phyloP scores from a whole-genome alignment of 2,888 invertebrate species.

The Drosophila buzzatii region DNA sequence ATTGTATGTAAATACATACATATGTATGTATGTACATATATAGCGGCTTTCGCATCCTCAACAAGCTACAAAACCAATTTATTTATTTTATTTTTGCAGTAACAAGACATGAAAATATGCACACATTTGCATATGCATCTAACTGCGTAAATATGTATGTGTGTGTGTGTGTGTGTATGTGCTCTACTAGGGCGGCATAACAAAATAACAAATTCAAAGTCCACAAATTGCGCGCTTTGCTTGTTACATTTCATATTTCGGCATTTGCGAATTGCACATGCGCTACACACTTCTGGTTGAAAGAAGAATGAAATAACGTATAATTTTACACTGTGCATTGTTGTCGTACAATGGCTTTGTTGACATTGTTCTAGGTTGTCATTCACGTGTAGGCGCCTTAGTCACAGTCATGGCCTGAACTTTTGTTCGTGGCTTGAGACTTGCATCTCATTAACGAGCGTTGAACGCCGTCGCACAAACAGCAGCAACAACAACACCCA shows the following conservation, averaged over 20 bases:
- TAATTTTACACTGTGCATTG: constrained; percentile 16
- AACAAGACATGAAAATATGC: neutral
- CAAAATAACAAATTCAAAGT: constrained; percentile 78
- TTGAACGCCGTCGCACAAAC: constrained; percentile 47
- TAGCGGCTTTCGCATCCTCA: neutral
- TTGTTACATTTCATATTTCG: constrained; percentile 26
- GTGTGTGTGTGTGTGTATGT: neutral
- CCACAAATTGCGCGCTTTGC: constrained; percentile 59
- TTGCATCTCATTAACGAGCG: constrained; percentile 75
- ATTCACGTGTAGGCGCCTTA: constrained; percentile 44
- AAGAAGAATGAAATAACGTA: neutral
- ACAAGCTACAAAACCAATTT: constrained; percentile 1
- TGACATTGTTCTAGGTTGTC: constrained; percentile 36
- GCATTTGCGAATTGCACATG: constrained; percentile 42
- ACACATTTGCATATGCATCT: neutral
- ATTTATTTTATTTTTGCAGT: constrained; percentile 17
- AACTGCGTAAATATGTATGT: neutral
- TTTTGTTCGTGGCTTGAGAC: constrained; percentile 36
- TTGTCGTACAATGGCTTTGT: constrained; percentile 28
- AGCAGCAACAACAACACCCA: constrained; percentile 19
- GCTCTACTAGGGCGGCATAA: constrained; percentile 32
- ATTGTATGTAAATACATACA: neutral
- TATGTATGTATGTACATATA: neutral
- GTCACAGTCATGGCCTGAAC: constrained; percentile 52
- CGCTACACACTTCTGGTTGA: constrained; percentile 41